These are phyloP conservation scores for Ceramica pisi DNA, from an alignment of 2,888 invertebrate genomes.

Conservation along the genomic window DNA sequence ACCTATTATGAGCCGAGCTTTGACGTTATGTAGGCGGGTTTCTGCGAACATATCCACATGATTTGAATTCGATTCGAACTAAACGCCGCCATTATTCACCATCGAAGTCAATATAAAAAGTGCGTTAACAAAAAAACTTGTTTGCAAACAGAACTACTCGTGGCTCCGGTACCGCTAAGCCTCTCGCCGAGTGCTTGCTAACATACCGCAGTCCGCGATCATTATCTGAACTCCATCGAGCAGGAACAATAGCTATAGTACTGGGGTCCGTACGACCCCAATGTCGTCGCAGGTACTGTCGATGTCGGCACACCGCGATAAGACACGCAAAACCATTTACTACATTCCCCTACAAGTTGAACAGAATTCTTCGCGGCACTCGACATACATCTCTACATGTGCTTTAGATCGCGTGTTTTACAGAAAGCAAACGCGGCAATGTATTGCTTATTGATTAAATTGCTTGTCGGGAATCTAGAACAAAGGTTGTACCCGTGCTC, in stretches of 20 bases:
- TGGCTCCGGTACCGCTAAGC: conserved; percentile 64
- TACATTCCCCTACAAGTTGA: conserved; percentile 40
- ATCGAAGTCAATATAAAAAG: conserved; percentile 39
- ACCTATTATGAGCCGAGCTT: conserved; percentile 27
- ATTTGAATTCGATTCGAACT: conserved; percentile 43
- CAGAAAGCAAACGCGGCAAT: conserved; percentile 59
- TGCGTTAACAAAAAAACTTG: conserved; percentile 61
- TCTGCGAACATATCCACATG: conserved; percentile 30
- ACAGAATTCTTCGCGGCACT: conserved; percentile 37
- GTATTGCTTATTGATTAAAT: conserved; percentile 58
- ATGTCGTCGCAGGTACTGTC: conserved; percentile 75
- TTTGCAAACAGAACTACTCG: conserved; percentile 69
- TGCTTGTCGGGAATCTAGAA: conserved; percentile 53
- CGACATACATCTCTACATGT: conserved; percentile 45
- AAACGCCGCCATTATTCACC: conserved; percentile 29
- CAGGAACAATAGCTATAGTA: conserved; percentile 82
- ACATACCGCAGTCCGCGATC: conserved; percentile 74
- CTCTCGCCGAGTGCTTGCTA: conserved; percentile 64
- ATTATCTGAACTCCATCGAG: conserved; percentile 80
- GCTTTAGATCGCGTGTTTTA: conserved; percentile 23
- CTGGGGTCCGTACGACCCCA: conserved; percentile 78
- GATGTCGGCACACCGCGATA: conserved; percentile 77
- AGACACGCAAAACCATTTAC: conserved; percentile 77
- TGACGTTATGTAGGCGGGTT: conserved; percentile 23
- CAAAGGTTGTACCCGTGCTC: conserved; percentile 61